Conservation (phyloP, 2,113 vertebrate genomes). For the Pseudorasbora parva region DNA sequence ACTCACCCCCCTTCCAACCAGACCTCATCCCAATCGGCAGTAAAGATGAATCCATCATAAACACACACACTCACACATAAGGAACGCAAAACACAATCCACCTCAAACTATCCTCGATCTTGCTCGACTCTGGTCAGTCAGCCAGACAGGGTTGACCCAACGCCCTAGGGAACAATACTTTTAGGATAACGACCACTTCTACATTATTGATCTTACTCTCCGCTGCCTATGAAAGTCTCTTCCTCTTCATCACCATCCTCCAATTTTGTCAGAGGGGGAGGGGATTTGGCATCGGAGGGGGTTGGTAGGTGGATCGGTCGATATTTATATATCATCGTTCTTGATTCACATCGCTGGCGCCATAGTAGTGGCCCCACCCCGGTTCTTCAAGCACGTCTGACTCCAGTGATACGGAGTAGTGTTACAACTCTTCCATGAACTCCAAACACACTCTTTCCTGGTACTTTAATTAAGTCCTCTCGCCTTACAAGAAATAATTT, state of each 20-base stretch:
- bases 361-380: constrained; percentile 39
- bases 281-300: constrained; percentile 36
- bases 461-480: constrained; percentile 26
- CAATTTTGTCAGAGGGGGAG: constrained; percentile 65
- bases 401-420: constrained; percentile 18
- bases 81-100: constrained; percentile 41
- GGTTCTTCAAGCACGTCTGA: constrained; percentile 19
- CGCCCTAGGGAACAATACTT: constrained; percentile 75
- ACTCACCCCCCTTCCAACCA: constrained; percentile 16
- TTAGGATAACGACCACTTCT: constrained; percentile 78
- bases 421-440: constrained; percentile 23
- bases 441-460: constrained; percentile 22
- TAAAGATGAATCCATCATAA: constrained; percentile 30
- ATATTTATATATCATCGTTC: constrained; percentile 73
- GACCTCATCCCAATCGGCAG: not conserved
- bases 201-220: constrained; percentile 75
- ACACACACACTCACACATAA: constrained; percentile 36
- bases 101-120: constrained; percentile 44
- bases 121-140: constrained; percentile 52
- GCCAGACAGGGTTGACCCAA: constrained; percentile 46
- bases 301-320: constrained; percentile 54
- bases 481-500: not conserved
- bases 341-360: constrained; percentile 60
- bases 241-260: constrained; percentile 74
- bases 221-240: constrained; percentile 61